Percentiles rank a stretch among this genome's conserved stretches.
Evolutionary conservation across 2,113 vertebrate species (phyloP).

Genomic region (Cyprinus carpio): DNA sequence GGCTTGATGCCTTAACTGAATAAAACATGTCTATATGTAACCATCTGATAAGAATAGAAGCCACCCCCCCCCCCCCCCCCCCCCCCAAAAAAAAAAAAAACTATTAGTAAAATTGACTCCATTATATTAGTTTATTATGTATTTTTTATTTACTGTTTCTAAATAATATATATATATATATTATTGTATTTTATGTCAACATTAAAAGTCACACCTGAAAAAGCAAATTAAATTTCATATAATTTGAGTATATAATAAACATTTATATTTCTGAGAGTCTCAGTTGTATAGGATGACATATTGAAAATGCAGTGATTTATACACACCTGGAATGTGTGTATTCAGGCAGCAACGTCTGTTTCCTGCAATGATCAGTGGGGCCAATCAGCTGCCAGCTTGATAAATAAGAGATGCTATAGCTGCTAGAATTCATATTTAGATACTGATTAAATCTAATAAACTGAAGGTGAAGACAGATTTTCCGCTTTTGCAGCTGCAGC

Average conservation of each 20-base stretch:
- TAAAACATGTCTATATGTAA: neutral
- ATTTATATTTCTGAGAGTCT: no score
- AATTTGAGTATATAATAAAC: no score
- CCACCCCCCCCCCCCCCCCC: no score
- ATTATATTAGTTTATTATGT: no score
- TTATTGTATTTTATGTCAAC: neutral
- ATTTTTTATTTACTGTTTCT: no score
- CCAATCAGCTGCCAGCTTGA: constrained; percentile 27
- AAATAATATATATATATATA: no score
- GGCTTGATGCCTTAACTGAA: neutral
- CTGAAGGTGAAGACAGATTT: neutral
- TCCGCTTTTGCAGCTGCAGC: neutral
- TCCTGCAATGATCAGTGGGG: constrained; percentile 10
- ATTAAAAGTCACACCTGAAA: neutral
- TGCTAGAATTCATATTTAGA: constrained; percentile 23
- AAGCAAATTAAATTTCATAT: neutral
- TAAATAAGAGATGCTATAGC: constrained; percentile 29
- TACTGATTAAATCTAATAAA: constrained; percentile 24
- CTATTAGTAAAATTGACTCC: no score
- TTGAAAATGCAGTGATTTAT: neutral
- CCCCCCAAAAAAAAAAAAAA: no score
- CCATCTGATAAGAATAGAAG: no score
- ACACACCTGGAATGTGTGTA: neutral
- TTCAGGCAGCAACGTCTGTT: neutral
- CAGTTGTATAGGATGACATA: neutral